Evolutionary conservation across 2,113 vertebrate genomes (phyloP), one percentile per base, ranked within the genome.

Genomic region (Ciconia boyciana): DNA sequence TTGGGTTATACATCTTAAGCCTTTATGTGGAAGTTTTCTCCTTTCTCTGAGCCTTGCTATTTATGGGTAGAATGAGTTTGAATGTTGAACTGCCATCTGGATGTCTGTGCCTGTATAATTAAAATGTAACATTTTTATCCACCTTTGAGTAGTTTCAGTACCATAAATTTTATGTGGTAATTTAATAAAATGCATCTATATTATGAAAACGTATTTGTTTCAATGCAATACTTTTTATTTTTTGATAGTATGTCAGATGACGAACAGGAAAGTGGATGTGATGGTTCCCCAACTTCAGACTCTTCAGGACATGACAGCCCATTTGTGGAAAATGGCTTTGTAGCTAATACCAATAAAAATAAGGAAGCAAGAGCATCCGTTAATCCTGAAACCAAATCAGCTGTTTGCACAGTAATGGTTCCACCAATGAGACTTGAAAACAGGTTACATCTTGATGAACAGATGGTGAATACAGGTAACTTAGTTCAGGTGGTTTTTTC

Each of bases 201-300:
- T 52, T 36, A 32, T 34, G 24, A 34, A 68, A 68, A 69, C 24
- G 2, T 19, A 25, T 34, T 39, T 34, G 32, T 49, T 94, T 93
- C 57, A 94, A 31, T 49, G 41, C 44, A 72, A 51, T 65, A 44
- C 65, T 88, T 46, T 46, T 29, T 79, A 7, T 91, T 87, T 96
- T 95, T 52, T 84, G 76, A 3, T 97, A 99, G 99, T 64, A 99
- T 99, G 98, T 99, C 99, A 15, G 99, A 99, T 44, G 99, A 99
- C 2, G 99, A 99, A 62, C 99, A 98, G 88, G 99, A 99, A 94
- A 99, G 99, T 32, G 98, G 99, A 28, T 99, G 99, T 95, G 99
- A 99, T 84, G 98, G 99, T 93, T 99, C 99, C 31, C 99, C 99
- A 62, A 96, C 98, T 28, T 99, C 99, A 3, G 98, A 99, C 64